Percentiles rank a stretch among this genome's conserved stretches.
phyloP scores from a whole-genome alignment of 2,888 invertebrate species.

The Phyllotreta cruciferae region DNA sequence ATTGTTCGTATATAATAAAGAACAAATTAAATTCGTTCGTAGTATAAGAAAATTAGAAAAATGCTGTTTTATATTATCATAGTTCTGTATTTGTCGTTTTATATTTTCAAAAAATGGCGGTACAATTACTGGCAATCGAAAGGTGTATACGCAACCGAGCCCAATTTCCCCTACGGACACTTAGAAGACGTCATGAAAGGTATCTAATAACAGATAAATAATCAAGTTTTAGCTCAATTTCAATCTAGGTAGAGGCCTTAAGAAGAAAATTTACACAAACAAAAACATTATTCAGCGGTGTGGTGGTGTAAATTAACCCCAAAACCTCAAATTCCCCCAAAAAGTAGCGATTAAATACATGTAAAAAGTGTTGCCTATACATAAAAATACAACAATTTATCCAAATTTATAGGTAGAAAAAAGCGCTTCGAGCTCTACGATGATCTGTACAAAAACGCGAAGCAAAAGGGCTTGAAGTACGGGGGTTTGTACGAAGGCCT shows the following conservation, averaged over 20 bases:
- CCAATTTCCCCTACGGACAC: constrained; percentile 7
- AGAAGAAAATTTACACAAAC: too few species aligned
- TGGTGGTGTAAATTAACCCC: too few species aligned
- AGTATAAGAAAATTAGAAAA: too few species aligned
- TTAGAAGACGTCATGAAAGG: neutral
- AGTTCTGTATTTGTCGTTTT: constrained; percentile 1
- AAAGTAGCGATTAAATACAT: too few species aligned
- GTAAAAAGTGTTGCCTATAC: neutral
- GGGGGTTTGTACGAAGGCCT: constrained; percentile 12
- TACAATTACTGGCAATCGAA: constrained; percentile 18
- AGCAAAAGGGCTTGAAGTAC: constrained; percentile 10
- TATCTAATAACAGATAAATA: too few species aligned
- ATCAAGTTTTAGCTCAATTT: too few species aligned
- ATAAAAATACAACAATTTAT: neutral
- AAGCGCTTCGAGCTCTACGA: constrained; percentile 3
- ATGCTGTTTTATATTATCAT: neutral
- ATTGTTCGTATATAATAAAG: too few species aligned
- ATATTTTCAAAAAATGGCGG: constrained; percentile 17
- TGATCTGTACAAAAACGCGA: constrained; percentile 13
- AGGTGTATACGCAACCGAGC: constrained; percentile 12
- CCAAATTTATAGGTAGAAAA: constrained; percentile 1
- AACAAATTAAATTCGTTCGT: too few species aligned
- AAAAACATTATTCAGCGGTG: too few species aligned
- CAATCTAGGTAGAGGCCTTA: too few species aligned
- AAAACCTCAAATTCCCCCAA: too few species aligned